Base-by-base conservation (phyloP, 2,888 invertebrate species). In the Steinernema carpocapsae region DNA sequence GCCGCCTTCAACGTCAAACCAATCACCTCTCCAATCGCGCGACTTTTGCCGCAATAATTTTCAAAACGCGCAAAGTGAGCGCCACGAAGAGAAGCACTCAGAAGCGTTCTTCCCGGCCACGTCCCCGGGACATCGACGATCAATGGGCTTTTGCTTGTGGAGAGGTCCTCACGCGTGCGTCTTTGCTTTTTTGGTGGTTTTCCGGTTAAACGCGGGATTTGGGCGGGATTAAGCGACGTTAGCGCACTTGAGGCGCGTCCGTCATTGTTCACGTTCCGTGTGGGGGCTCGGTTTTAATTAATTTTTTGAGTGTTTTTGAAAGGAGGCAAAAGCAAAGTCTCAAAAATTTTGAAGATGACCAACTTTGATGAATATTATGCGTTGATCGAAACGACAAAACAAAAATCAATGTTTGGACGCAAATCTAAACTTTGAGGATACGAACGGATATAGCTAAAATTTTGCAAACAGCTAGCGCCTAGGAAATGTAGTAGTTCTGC, bases 171-270 rank as follows among this genome's bases (percentile, higher is more conserved):
- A n/a, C 51, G 14, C 56, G n/a, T 2, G 12, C 26, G 22, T 56
- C 22, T 22, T 22, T 26, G 56, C 56, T 19, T 51, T 56, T 56
- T 56, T 56, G 56, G 14, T 14, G 56, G 24, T 51, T 51, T 51
- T 51, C 51, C 51, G 51, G 51, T 51, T 51, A 19, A 51, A 19
- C 51, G 51, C 51, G n/a, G n/a, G 19, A 51, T 51, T 51, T 10
- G 56, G 56, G 19, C 56, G 24, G 56, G 56, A 56, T 56, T 56
- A 56, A 26, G 22, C 24, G 12, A 19, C 6, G 51, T 51, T 51
- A 19, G 51, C 26, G 22, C 56, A 22, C 56, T 24, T 56, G 56
- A 56, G 56, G 24, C 56, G 19, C 26, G n/a, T 12, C 26, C n/a
- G 56, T 19, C 26, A 56, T 56, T 56, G 56, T 56, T 56, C 56